Evolutionary conservation across 1,140 invertebrate genomes (phyloP).

Genomic region (Aphelenchoides besseyi): DNA sequence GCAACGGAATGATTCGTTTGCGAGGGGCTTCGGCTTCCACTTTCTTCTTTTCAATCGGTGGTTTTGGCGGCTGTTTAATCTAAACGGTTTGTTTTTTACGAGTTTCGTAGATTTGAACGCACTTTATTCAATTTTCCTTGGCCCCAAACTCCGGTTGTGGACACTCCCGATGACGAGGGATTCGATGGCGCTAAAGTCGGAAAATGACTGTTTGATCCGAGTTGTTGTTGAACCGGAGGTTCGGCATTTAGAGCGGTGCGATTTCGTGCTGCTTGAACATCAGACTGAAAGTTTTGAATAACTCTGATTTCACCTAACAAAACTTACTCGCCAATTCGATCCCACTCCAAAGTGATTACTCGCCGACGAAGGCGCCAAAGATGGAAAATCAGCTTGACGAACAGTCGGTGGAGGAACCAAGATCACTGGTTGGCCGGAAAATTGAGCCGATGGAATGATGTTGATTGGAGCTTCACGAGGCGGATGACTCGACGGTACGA

Average conservation of each 20-base stretch:
- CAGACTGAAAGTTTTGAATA: not conserved
- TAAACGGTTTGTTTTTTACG: not conserved
- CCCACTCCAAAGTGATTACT: not conserved
- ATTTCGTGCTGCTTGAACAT: not conserved
- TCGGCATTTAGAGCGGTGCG: not conserved
- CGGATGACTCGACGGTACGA: conserved; percentile 12
- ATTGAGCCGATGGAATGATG: conserved; percentile 15
- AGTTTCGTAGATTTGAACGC: not conserved
- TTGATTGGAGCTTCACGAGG: not conserved
- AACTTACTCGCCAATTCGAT: conserved; percentile 14
- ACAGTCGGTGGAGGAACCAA: conserved; percentile 8
- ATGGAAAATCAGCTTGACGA: conserved; percentile 1
- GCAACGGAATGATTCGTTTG: conserved; percentile 2
- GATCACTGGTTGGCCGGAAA: not conserved
- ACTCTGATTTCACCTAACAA: not conserved
- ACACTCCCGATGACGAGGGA: not conserved
- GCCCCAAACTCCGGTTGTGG: not conserved
- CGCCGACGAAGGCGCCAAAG: not conserved
- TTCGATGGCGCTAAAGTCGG: conserved; percentile 1
- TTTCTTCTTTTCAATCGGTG: not conserved
- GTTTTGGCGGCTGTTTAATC: conserved; percentile 8
- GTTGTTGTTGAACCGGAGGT: not conserved
- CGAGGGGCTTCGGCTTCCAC: not conserved
- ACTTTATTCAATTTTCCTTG: conserved; percentile 7
- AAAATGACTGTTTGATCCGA: conserved; percentile 8